phyloP scores from a whole-genome alignment of 2,888 invertebrate species.

The Dolomedes plantarius region DNA sequence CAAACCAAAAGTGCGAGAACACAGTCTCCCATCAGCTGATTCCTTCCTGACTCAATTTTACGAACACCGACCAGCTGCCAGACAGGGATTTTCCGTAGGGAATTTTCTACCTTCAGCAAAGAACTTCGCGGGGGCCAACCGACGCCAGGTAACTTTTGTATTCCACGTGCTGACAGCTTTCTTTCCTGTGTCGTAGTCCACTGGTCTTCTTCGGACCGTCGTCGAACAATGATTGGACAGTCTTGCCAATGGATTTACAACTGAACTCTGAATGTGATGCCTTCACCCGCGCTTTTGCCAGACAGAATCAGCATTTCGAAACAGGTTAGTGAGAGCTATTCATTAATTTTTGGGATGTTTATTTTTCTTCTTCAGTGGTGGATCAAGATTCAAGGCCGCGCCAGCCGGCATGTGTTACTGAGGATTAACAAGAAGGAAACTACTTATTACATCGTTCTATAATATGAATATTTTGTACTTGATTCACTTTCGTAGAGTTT shows the following conservation, averaged over 20 bases:
- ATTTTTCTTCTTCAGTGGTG: neutral
- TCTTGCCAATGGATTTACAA: constrained; percentile 51
- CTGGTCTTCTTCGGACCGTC: too few relatives aligned
- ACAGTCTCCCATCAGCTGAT: neutral
- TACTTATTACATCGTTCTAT: too few relatives aligned
- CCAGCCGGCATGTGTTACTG: too few relatives aligned
- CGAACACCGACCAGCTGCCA: neutral
- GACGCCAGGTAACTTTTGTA: constrained; percentile 5
- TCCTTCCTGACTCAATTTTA: neutral
- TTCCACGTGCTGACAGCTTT: constrained; percentile 6
- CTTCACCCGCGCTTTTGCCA: constrained; percentile 56
- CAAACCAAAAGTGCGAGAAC: too few relatives aligned
- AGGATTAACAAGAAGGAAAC: too few relatives aligned
- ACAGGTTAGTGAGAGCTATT: constrained; percentile 51
- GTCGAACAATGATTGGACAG: constrained; percentile 32
- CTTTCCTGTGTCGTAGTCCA: neutral
- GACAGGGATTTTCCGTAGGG: neutral
- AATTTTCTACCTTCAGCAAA: too few relatives aligned
- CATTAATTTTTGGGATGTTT: neutral
- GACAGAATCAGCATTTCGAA: constrained; percentile 66
- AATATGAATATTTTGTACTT: too few relatives aligned
- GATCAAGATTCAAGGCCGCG: too few relatives aligned
- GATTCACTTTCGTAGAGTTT: too few relatives aligned
- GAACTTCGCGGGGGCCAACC: neutral
- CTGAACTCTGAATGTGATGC: constrained; percentile 43